Evolutionary conservation across 2,888 invertebrate species (phyloP), one percentile per base, ranked within the genome.

Genomic region (Strigamia crassipes): DNA sequence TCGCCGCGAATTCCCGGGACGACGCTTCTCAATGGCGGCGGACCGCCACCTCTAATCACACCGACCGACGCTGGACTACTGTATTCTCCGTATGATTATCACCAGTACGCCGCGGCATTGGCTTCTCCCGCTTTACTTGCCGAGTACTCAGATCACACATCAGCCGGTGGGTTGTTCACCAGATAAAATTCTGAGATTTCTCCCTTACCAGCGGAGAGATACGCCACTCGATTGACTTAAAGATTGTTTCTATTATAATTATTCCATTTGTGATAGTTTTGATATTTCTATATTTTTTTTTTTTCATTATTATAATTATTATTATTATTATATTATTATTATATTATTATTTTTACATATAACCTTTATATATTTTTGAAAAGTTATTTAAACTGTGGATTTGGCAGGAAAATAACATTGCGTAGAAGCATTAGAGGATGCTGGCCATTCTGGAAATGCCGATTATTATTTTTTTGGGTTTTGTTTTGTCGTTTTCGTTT

Each of bases 131-230:
- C 92, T 94, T 84, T 86, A 79, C 84, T 86, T 79, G 92, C 94
- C 85, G 86, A 87, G 82, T 87, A 87, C 83, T 85, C 86, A 56
- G 96, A 96, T 91, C 95, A 96, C 92, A 93, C 84, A 23, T 81
- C 82, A 82, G 83, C 95, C 92, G 96, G 96, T 96, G 96, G 95
- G 96, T 94, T 93, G 90, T 94, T 93, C 91, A 93, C 93, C 90
- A 93, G 93, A 91, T 93, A 92, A 93, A 78, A 78, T 73, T 41
- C 42, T 42, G 79, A 42, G 21, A n/a, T 21, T 41, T 21, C 38
- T 38, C 38, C 41, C 34, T 38, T 31, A 41, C 80, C 31, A 46
- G 46, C 80, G 79, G 79, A 78, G 42, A 80, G 51, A 51, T 56
- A 51, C 51, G n/a, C 21, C 79, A 78, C 79, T 78, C 41, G 79